phyloP scores from a whole-genome alignment of 2,797 vertebrate species.

The Cacajao melanocephalus region DNA sequence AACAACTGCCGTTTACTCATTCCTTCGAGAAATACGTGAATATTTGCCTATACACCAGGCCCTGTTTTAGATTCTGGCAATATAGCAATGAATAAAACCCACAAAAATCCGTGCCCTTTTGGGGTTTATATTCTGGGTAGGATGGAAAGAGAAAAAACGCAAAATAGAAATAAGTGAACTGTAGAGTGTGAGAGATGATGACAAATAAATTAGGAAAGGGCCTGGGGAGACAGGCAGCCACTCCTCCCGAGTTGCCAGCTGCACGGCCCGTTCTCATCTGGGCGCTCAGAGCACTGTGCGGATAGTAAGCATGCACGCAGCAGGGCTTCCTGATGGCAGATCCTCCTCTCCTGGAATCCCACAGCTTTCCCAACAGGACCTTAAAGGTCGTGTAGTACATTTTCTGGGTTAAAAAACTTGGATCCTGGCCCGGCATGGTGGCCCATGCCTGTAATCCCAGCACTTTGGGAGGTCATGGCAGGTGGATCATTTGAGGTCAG shows the following conservation, averaged over 20 bases:
- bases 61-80: not conserved
- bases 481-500: not conserved
- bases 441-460: not conserved
- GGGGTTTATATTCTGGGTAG: not conserved
- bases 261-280: rapidly evolving
- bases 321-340: rapidly evolving
- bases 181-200: rapidly evolving
- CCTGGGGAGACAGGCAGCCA: rapidly evolving
- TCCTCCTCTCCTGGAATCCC: rapidly evolving
- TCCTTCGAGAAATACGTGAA: rapidly evolving
- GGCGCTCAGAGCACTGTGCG: rapidly evolving
- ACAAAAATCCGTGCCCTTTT: rapidly evolving
- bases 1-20: rapidly evolving
- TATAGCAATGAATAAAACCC: not conserved
- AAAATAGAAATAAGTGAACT: rapidly evolving
- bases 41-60: not conserved
- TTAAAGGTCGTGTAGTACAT: rapidly evolving
- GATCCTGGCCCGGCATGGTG: not conserved
- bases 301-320: rapidly evolving
- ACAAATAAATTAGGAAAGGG: rapidly evolving
- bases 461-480: not conserved
- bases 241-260: rapidly evolving
- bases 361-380: not conserved
- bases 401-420: not conserved
- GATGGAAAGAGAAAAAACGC: rapidly evolving